Evolutionary conservation across 2,113 vertebrate species (phyloP).

Genomic region (Rhizomys pruinosus): DNA sequence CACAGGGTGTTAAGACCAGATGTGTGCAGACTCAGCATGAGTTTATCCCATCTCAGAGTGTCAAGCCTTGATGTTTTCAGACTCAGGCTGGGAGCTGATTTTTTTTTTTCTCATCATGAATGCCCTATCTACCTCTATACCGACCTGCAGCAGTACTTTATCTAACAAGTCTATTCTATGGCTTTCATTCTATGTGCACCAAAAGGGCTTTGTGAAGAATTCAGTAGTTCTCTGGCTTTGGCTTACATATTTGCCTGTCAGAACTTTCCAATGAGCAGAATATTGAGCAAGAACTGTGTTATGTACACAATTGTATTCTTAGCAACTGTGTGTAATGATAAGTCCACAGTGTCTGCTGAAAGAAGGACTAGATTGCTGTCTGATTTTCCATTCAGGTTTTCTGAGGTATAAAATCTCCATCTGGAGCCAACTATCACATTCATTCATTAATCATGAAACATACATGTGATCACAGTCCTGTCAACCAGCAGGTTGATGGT

Average conservation of each 20-base stretch:
- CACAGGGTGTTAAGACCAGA: not conserved
- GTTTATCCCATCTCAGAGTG: not conserved
- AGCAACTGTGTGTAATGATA: not conserved
- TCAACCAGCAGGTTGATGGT: not conserved
- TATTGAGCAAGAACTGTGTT: not conserved
- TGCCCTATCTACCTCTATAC: accelerated
- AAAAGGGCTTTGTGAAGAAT: not conserved
- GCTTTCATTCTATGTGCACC: not conserved
- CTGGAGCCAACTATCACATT: not conserved
- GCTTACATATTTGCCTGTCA: not conserved
- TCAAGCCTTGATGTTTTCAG: not conserved
- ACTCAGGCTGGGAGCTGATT: not conserved
- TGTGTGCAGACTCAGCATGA: not conserved
- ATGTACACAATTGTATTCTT: not conserved
- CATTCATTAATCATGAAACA: not conserved
- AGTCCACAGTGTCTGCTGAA: not conserved
- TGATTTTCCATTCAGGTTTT: constrained; percentile 29
- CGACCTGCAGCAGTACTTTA: accelerated
- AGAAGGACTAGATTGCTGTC: not conserved
- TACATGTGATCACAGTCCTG: not conserved
- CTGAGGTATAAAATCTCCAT: not conserved
- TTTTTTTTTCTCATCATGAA: not conserved
- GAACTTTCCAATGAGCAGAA: not conserved
- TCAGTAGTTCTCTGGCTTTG: not conserved
- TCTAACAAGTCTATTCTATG: not conserved